Conservation (phyloP, 2,113 vertebrate genomes). For the Monarcha castaneiventris region DNA sequence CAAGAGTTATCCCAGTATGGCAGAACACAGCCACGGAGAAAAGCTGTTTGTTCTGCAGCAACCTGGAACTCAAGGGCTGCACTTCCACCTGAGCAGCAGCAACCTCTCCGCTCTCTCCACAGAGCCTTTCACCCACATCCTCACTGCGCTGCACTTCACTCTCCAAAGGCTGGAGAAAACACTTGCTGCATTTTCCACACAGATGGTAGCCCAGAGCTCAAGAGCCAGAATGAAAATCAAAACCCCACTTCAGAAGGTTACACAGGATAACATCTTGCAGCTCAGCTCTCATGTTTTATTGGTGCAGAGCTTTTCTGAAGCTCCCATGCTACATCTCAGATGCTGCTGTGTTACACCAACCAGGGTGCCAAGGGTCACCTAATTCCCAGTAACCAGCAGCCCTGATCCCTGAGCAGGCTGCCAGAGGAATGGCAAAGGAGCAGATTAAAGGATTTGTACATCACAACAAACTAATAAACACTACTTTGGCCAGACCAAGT, state of each 20-base stretch:
- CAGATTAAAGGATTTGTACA: neutral
- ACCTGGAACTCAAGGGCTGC: neutral
- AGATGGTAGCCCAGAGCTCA: neutral
- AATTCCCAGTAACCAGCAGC: neutral
- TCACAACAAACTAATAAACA: neutral
- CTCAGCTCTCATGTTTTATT: neutral
- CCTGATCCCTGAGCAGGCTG: neutral
- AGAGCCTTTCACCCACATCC: neutral
- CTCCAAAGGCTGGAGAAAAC: neutral
- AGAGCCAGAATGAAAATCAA: neutral
- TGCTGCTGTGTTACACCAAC: neutral
- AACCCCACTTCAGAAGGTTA: neutral
- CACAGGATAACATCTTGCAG: neutral
- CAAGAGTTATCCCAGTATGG: no score
- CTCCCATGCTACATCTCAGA: neutral
- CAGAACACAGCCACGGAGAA: neutral
- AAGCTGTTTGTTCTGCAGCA: neutral
- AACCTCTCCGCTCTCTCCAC: rapidly evolving
- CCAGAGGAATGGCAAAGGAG: neutral
- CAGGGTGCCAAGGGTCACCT: neutral
- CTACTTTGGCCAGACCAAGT: neutral
- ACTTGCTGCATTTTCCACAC: neutral
- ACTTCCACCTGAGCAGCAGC: neutral
- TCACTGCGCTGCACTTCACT: rapidly evolving
- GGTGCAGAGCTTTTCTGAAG: neutral